A percentile compares a stretch with the other conserved stretches of the same genome.
These are phyloP conservation scores for Philantomba maxwellii DNA, from an alignment of 2,113 vertebrate genomes.

Conservation along the genomic window DNA sequence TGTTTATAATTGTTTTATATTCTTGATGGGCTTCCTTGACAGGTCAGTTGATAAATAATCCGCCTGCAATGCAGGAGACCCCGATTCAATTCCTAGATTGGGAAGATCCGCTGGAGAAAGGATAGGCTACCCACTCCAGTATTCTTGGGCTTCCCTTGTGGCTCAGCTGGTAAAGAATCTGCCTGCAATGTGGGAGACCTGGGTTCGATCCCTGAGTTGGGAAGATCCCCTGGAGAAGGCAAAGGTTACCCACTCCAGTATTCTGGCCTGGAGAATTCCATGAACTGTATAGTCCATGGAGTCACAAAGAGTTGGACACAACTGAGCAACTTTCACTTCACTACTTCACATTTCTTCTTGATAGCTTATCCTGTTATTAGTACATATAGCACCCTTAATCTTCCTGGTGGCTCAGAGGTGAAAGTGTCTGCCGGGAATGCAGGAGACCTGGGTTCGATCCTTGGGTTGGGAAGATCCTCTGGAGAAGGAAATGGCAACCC, in stretches of 20 bases:
- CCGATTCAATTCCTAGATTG: neutral
- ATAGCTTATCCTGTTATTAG: neutral
- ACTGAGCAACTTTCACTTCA: neutral
- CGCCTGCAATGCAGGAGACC: neutral
- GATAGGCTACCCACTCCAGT: neutral
- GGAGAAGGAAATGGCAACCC: too few species aligned
- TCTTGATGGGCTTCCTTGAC: neutral
- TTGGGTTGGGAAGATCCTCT: too few species aligned
- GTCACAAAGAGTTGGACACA: neutral
- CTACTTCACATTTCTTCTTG: neutral
- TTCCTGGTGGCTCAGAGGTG: too few species aligned
- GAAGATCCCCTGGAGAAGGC: neutral
- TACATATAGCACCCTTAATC: neutral
- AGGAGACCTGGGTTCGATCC: too few species aligned
- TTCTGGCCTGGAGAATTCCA: neutral
- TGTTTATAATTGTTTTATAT: neutral
- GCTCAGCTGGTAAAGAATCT: neutral
- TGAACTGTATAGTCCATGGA: neutral
- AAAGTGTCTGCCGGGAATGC: too few species aligned
- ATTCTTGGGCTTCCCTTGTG: neutral
- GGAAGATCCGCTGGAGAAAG: rapidly evolving
- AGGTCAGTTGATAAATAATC: neutral
- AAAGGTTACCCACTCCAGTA: neutral
- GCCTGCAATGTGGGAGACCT: neutral
- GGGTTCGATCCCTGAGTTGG: neutral